Conservation (phyloP, 2,888 invertebrate species). For the Drosophila vallismaia region DNA sequence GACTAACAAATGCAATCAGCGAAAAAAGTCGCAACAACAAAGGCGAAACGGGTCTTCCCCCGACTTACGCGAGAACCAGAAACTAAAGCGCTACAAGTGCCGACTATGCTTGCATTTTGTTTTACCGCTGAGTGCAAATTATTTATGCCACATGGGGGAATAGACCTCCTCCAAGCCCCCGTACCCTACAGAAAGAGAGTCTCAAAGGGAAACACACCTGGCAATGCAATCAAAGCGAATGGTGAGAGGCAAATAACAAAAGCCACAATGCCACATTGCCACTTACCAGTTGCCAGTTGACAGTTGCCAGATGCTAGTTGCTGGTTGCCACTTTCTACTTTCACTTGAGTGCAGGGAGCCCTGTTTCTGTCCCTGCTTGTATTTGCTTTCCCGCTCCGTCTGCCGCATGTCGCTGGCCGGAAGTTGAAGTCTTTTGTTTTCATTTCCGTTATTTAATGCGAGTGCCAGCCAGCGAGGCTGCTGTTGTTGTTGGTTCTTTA, state of each 20-base stretch:
- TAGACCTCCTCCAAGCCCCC: constrained; percentile 39
- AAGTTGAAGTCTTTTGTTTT: constrained; percentile 79
- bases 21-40: constrained; percentile 35
- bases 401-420: constrained; percentile 49
- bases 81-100: constrained; percentile 63
- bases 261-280: constrained; percentile 53
- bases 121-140: constrained; percentile 73
- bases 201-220: constrained; percentile 22
- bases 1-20: constrained; percentile 58
- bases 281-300: constrained; percentile 70
- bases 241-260: constrained; percentile 58
- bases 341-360: constrained; percentile 59
- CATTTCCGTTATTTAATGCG: constrained; percentile 81
- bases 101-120: constrained; percentile 63
- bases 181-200: constrained; percentile 8
- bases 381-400: constrained; percentile 17
- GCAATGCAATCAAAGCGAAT: constrained; percentile 70
- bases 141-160: constrained; percentile 73
- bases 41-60: constrained; percentile 26
- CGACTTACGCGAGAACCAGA: background rate
- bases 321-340: constrained; percentile 68
- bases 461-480: constrained; percentile 55
- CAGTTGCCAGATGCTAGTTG: constrained; percentile 52
- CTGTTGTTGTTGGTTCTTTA: constrained; percentile 45
- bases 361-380: constrained; percentile 48